phyloP scores from a whole-genome alignment of 2,888 invertebrate species.

The Lasius fuliginosus region DNA sequence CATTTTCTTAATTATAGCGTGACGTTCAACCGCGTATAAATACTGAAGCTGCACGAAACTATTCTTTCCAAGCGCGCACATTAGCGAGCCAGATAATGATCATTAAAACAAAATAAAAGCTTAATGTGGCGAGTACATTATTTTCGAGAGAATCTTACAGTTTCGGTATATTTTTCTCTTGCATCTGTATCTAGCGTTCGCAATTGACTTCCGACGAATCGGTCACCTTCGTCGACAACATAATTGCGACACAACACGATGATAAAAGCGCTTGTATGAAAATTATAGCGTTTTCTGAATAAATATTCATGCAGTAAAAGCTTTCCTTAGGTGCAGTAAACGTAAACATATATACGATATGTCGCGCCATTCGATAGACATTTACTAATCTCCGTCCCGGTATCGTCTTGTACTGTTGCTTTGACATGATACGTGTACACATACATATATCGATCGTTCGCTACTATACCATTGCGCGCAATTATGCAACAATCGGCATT shows the following conservation, averaged over 20 bases:
- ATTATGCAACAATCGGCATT: constrained; percentile 71
- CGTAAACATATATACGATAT: too few species aligned
- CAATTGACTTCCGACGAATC: too few species aligned
- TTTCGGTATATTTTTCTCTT: background rate
- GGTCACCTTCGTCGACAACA: background rate
- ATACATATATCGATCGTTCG: background rate
- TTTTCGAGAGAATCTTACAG: constrained; percentile 4
- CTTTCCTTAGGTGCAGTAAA: too few species aligned
- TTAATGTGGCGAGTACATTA: background rate
- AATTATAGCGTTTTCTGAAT: background rate
- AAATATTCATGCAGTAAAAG: too few species aligned
- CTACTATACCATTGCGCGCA: constrained; percentile 27
- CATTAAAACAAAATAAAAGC: background rate
- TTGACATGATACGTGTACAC: background rate
- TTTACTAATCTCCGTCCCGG: constrained; percentile 22
- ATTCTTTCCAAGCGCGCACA: background rate
- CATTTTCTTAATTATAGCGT: constrained; percentile 44
- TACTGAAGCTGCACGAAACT: background rate
- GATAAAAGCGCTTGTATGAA: background rate
- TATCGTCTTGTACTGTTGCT: background rate
- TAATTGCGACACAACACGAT: background rate
- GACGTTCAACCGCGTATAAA: constrained; percentile 10
- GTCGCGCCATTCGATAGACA: background rate
- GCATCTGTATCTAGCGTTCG: too few species aligned
- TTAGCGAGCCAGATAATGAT: constrained; percentile 15